Percentiles rank a stretch among this genome's conserved stretches.
Conservation (phyloP, 2,888 invertebrate species). For the Gonocerus acuteangulatus region DNA sequence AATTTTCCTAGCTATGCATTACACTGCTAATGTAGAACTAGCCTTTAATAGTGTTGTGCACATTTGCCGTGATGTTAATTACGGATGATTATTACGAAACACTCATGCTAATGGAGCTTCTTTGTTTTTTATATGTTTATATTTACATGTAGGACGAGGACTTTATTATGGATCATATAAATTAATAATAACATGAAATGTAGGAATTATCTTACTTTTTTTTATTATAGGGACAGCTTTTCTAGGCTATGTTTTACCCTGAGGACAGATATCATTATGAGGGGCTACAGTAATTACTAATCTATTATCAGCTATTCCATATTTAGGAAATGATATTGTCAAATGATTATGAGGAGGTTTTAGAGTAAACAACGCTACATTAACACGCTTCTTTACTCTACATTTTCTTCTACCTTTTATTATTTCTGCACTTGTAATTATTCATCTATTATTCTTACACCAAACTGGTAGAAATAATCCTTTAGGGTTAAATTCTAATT, state of each 20-base stretch:
- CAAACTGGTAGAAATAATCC: constrained; percentile 62
- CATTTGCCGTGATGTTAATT: constrained; percentile 62
- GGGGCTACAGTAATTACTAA: constrained; percentile 74
- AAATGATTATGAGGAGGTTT: constrained; percentile 71
- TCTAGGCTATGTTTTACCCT: constrained; percentile 68
- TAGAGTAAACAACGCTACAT: constrained; percentile 62
- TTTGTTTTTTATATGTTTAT: constrained; percentile 54
- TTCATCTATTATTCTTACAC: constrained; percentile 59
- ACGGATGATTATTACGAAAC: constrained; percentile 57
- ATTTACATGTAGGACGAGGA: constrained; percentile 23
- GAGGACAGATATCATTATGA: constrained; percentile 76
- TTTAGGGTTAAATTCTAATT: constrained; percentile 55
- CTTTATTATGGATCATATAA: constrained; percentile 23
- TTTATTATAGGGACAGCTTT: constrained; percentile 64
- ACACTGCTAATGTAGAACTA: constrained; percentile 54
- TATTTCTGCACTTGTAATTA: constrained; percentile 52
- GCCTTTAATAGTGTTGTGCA: constrained; percentile 61
- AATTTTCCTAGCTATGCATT: constrained; percentile 62
- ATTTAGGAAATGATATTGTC: constrained; percentile 48
- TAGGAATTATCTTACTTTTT: constrained; percentile 59
- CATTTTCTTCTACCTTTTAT: constrained; percentile 53
- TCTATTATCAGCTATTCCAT: constrained; percentile 62
- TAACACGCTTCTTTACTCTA: constrained; percentile 58
- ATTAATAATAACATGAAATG: constrained; percentile 54
- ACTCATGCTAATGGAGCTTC: constrained; percentile 65